Percentiles rank a stretch among this genome's conserved stretches.
phyloP scores from a whole-genome alignment of 1,140 invertebrate genomes.

The Pogonognathellus flavescens region DNA sequence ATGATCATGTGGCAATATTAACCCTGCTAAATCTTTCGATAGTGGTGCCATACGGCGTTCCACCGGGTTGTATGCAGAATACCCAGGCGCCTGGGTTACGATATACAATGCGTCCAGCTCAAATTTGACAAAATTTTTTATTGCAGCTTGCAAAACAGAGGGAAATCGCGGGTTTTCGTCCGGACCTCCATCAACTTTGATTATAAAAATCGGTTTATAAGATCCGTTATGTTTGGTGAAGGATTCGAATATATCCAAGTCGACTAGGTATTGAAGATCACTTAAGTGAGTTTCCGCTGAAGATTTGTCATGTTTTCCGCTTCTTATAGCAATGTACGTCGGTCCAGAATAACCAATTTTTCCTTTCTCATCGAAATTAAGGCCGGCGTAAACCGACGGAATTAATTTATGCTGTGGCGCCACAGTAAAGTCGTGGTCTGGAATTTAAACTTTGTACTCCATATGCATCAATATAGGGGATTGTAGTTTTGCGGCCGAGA shows the following conservation, averaged over 20 bases:
- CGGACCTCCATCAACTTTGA: conserved; percentile 70
- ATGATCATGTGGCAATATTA: conserved; percentile 69
- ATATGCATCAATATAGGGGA: conserved; percentile 69
- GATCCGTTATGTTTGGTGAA: conserved; percentile 64
- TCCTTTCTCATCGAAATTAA: conserved; percentile 67
- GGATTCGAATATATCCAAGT: conserved; percentile 64
- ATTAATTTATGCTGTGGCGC: conserved; percentile 68
- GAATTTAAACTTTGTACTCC: conserved; percentile 69
- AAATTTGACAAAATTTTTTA: too few relatives aligned
- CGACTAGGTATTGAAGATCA: conserved; percentile 69
- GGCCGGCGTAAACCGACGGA: conserved; percentile 68
- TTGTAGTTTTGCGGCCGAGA: conserved; percentile 70
- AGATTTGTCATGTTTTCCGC: conserved; percentile 67
- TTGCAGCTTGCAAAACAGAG: neutral
- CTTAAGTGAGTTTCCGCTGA: conserved; percentile 68
- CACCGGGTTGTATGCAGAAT: conserved; percentile 68
- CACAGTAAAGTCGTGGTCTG: conserved; percentile 71
- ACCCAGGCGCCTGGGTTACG: conserved; percentile 70
- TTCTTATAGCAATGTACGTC: conserved; percentile 70
- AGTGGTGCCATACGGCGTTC: conserved; percentile 70
- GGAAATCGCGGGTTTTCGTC: conserved; percentile 69
- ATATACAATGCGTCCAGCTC: conserved; percentile 71
- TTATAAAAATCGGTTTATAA: conserved; percentile 69
- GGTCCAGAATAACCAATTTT: conserved; percentile 69
- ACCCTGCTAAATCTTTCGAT: conserved; percentile 68